A percentile compares a stretch with the other conserved stretches of the same genome.
These are phyloP conservation scores for Ciconia stormi DNA, from an alignment of 2,113 vertebrate species.

Conservation along the genomic window DNA sequence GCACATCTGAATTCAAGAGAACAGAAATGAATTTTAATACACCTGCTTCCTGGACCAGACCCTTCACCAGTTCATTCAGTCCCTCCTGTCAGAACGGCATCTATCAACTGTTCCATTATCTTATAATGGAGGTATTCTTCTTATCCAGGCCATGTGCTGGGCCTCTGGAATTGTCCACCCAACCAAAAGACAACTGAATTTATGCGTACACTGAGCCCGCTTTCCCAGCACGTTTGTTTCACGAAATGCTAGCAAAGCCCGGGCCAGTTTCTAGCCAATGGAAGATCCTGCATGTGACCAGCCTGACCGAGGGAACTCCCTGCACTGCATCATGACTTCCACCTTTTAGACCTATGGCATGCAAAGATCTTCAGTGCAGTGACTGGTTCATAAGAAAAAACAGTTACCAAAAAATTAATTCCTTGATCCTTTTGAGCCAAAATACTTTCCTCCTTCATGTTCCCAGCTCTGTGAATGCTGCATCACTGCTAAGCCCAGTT, in stretches of 20 bases:
- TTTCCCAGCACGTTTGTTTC: neutral
- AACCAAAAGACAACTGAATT: neutral
- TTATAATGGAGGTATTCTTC: neutral
- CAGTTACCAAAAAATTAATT: neutral
- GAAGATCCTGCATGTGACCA: neutral
- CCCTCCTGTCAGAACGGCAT: neutral
- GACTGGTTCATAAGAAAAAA: neutral
- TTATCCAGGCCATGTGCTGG: neutral
- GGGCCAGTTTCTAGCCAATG: neutral
- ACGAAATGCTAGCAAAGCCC: neutral
- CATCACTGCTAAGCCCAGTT: neutral
- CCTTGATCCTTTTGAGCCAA: neutral
- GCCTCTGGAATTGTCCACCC: neutral
- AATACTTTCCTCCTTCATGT: neutral
- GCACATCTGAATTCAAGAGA: conserved; percentile 75
- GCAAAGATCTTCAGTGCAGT: neutral
- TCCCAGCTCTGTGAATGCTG: neutral
- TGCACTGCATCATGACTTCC: neutral
- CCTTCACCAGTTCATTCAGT: neutral
- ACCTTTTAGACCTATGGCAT: neutral
- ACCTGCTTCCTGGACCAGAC: neutral
- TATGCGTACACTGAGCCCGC: no score
- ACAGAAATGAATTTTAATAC: neutral
- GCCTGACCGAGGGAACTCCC: neutral
- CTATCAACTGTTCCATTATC: neutral